Conservation (phyloP, 2,888 invertebrate species). For the Linnaemya tessellans region DNA sequence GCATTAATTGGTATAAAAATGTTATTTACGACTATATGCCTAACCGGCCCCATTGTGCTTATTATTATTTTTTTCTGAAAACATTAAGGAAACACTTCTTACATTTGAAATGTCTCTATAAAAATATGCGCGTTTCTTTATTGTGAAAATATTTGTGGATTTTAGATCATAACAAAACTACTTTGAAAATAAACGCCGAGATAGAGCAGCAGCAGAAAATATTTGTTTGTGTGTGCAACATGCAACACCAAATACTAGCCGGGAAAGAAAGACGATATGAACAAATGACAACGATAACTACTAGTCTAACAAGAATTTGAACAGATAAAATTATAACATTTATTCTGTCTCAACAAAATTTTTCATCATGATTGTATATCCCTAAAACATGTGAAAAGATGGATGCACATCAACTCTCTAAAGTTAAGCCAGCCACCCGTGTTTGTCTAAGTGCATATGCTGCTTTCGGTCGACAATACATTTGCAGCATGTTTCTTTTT, state of each 20-base stretch:
- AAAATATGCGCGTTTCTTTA: constrained; percentile 2
- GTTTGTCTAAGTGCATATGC: background rate
- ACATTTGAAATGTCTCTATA: constrained; percentile 7
- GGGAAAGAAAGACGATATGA: constrained; percentile 1
- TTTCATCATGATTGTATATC: constrained; percentile 46
- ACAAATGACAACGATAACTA: background rate
- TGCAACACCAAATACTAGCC: constrained; percentile 4
- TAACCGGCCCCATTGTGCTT: constrained; percentile 16
- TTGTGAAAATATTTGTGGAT: background rate
- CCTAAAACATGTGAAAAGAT: constrained; percentile 21
- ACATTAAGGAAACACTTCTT: constrained; percentile 45
- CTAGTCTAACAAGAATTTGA: constrained; percentile 42
- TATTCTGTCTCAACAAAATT: constrained; percentile 55
- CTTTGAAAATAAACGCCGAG: background rate
- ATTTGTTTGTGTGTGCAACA: constrained; percentile 11
- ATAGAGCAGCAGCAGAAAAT: background rate
- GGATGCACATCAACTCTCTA: background rate
- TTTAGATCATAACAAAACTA: background rate
- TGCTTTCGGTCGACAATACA: background rate
- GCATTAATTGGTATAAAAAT: too few relatives aligned
- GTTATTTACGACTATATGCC: too few relatives aligned
- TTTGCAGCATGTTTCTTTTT: constrained; percentile 1
- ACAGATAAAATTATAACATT: constrained; percentile 61
- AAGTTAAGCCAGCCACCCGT: background rate
- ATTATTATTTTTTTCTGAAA: constrained; percentile 1